Percentiles rank a stretch among this genome's conserved stretches.
phyloP scores from a whole-genome alignment of 1,140 invertebrate species.

The Cydia amplana region DNA sequence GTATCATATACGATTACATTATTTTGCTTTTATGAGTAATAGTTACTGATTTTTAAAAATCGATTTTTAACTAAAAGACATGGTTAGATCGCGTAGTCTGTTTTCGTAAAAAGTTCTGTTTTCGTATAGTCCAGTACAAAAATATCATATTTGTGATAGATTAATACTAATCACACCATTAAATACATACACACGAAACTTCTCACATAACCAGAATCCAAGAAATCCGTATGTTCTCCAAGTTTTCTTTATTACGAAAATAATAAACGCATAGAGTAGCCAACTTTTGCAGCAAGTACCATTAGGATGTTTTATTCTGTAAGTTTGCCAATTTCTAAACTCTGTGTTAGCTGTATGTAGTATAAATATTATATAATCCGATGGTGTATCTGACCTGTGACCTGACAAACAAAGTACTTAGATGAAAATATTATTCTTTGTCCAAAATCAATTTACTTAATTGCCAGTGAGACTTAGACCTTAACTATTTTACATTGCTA shows the following conservation, averaged over 20 bases:
- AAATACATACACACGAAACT: constrained; percentile 7
- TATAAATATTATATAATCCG: background rate
- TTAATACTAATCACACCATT: background rate
- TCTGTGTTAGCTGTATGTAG: background rate
- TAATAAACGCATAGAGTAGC: constrained; percentile 17
- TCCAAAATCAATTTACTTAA: too few species aligned
- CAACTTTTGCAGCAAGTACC: constrained; percentile 24
- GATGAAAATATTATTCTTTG: too few species aligned
- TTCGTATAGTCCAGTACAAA: too few species aligned
- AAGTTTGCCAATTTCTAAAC: constrained; percentile 22
- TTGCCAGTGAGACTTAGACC: too few species aligned
- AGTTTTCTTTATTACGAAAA: constrained; percentile 26
- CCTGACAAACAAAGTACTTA: constrained; percentile 13
- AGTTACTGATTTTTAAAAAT: too few species aligned
- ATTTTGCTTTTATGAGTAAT: too few species aligned
- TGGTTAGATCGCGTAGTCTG: too few species aligned
- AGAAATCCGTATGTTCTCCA: constrained; percentile 6
- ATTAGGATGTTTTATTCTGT: constrained; percentile 27
- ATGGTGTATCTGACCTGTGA: background rate
- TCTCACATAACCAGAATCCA: background rate
- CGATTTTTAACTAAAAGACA: too few species aligned
- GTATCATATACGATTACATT: too few species aligned
- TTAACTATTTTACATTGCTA: too few species aligned
- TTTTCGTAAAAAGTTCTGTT: too few species aligned
- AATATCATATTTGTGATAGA: background rate